Evolutionary conservation across 2,888 invertebrate genomes (phyloP).

Genomic region (Chaetogeoica ovagalla): DNA sequence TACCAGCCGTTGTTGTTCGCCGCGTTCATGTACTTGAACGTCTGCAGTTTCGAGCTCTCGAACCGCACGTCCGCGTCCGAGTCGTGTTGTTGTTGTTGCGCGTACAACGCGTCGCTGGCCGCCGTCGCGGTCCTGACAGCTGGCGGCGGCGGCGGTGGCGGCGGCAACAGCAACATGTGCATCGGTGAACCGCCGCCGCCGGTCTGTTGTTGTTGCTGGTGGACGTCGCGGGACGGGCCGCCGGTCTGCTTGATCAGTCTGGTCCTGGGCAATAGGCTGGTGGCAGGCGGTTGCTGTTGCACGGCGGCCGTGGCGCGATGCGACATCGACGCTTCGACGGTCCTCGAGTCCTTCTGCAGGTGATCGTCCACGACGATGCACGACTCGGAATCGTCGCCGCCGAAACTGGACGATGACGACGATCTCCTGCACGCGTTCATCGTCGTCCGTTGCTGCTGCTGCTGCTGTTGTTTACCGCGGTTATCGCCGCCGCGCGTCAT

Average conservation of each 20-base stretch:
- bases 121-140: conserved; percentile 58
- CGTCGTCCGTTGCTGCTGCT: background rate
- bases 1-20: conserved; percentile 55
- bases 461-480: background rate
- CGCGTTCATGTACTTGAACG: conserved; percentile 54
- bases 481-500: conserved; percentile 16
- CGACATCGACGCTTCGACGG: background rate
- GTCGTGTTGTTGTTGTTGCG: conserved; percentile 53
- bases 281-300: conserved; percentile 57
- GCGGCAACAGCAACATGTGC: background rate
- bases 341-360: conserved; percentile 54
- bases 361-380: conserved; percentile 85
- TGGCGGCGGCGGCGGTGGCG: conserved; percentile 58
- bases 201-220: conserved; percentile 51
- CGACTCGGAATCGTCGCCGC: conserved; percentile 61
- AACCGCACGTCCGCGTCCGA: conserved; percentile 56
- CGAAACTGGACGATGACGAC: conserved; percentile 46
- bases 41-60: conserved; percentile 54
- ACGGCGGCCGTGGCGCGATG: conserved; percentile 15
- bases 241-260: conserved; percentile 60
- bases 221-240: conserved; percentile 57
- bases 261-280: conserved; percentile 68
- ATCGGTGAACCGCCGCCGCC: conserved; percentile 57
- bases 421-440: background rate
- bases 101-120: conserved; percentile 51